phyloP scores from a whole-genome alignment of 1,140 invertebrate genomes.

The Manduca sexta region DNA sequence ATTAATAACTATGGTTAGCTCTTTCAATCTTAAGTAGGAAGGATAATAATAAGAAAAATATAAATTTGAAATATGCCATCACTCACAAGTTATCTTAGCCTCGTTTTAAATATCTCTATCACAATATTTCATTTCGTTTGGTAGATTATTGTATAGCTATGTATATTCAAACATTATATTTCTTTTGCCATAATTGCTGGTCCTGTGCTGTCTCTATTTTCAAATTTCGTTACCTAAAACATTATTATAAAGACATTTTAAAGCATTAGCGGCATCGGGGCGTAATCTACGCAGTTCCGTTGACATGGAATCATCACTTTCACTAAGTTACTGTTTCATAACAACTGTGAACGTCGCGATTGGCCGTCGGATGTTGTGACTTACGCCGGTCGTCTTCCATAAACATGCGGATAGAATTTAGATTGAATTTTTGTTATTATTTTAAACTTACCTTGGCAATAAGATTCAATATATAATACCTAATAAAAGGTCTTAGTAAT shows the following conservation, averaged over 20 bases:
- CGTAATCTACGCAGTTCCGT: not conserved
- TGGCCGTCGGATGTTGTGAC: conserved; percentile 28
- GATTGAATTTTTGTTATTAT: too few relatives aligned
- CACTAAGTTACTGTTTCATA: conserved; percentile 2
- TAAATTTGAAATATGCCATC: too few relatives aligned
- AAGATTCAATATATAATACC: too few relatives aligned
- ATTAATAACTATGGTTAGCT: too few relatives aligned
- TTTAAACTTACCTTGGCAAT: too few relatives aligned
- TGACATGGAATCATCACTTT: conserved; percentile 2
- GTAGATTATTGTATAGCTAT: not conserved
- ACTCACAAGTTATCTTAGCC: too few relatives aligned
- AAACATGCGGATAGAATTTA: too few relatives aligned
- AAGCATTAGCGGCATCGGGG: not conserved
- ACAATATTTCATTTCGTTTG: not conserved
- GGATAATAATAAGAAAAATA: too few relatives aligned
- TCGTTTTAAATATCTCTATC: not conserved
- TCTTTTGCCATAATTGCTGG: not conserved
- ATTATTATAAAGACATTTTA: not conserved
- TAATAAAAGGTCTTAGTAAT: too few relatives aligned
- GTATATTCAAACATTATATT: not conserved
- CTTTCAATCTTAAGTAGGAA: too few relatives aligned
- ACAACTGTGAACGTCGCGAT: conserved; percentile 7
- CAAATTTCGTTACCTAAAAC: not conserved
- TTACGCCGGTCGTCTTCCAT: not conserved
- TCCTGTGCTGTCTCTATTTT: not conserved